Evolutionary conservation across 2,888 invertebrate species (phyloP), one percentile per base, ranked within the genome.

Genomic region (Dynastes grantii): DNA sequence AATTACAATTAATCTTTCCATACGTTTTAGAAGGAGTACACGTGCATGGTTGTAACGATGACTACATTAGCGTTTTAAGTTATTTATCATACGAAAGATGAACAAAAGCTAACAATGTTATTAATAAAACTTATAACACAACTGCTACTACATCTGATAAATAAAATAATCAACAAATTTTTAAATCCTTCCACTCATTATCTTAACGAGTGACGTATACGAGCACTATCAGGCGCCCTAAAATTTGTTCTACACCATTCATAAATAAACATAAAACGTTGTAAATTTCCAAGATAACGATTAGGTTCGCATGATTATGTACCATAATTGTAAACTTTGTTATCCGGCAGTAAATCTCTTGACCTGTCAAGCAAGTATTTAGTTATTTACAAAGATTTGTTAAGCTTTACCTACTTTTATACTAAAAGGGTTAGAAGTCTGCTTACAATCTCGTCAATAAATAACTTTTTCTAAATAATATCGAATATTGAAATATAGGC

Each of bases 281-380:
- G 51, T 51, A 68, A 51, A 68, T 68, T 51, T 4, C 27, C 29
- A 3, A 68, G 51, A 68, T 68, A 68, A 51, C 49, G 22, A 8
- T 51, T 68, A 22, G 9, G 27, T 13, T 68, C 51, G 29, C 49
- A 16, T 51, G 49, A 68, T 51, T 68, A 27, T n/a, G 13, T 29
- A 68, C 49, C 51, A 49, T 58, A 58, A 40, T 40, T 73, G 73
- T 73, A 58, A 55, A 73, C 73, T 27, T 16, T 58, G 37, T 73
- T 73, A 73, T 73, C 73, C 37, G 16, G 40, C 40, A 58, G 16
- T 73, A 58, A 73, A 73, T 73, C 73, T 58, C 58, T 40, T 29
- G 16, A 45, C 27, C 58, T 73, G 73, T 73, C 73, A 73, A n/a
- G 55, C 37, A 73, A 40, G 58, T 73, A 58, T 73, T 55, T 22